Percentiles rank a stretch among this genome's conserved stretches.
Evolutionary conservation across 2,113 vertebrate genomes (phyloP).

Genomic region (Peromyscus maniculatus): DNA sequence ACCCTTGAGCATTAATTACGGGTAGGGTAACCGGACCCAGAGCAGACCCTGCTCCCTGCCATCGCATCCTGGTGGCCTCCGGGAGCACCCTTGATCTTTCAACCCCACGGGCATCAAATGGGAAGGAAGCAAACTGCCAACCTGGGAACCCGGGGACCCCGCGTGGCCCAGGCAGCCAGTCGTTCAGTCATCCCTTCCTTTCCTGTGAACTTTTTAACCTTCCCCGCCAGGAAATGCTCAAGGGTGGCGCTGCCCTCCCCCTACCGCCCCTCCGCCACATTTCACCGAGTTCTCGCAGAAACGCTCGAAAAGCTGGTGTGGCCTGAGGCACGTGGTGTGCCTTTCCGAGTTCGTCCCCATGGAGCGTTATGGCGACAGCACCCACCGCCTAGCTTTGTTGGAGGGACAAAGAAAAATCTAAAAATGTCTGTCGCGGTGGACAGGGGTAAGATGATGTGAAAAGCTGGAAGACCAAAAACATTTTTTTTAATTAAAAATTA

Average conservation of each 20-base stretch:
- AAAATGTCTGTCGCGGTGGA: not conserved
- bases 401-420: not conserved
- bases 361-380: not conserved
- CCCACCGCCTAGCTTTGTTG: not conserved
- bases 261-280: not conserved
- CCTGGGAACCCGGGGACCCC: conserved; percentile 70
- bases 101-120: conserved; percentile 6
- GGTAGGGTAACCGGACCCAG: conserved; percentile 56
- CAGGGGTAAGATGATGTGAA: not conserved
- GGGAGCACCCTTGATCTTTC: conserved; percentile 78
- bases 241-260: not conserved
- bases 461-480: not conserved
- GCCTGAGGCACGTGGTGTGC: rapidly evolving
- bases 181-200: conserved; percentile 43
- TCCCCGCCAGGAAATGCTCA: conserved; percentile 69
- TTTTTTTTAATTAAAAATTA: not conserved
- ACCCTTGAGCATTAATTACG: conserved; percentile 70
- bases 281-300: not conserved
- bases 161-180: conserved; percentile 35
- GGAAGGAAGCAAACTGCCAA: not conserved
- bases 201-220: conserved; percentile 78
- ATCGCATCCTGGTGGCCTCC: conserved; percentile 20
- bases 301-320: not conserved
- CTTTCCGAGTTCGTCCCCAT: not conserved
- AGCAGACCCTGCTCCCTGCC: not conserved